Evolutionary conservation across 2,113 vertebrate species (phyloP).

Genomic region (Isichthys henryi): DNA sequence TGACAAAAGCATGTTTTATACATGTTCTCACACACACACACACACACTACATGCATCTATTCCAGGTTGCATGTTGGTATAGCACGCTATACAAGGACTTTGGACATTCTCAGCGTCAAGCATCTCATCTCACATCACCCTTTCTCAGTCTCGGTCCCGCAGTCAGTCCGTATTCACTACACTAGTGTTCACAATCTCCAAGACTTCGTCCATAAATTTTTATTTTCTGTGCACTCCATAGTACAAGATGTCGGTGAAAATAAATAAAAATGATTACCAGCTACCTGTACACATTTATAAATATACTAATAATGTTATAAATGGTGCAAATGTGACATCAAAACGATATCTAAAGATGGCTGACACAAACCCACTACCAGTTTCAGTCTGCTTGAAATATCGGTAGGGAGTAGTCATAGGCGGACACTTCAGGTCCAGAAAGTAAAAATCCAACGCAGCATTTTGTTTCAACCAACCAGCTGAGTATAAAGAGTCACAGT

Average conservation of each 20-base stretch:
- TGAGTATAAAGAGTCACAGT: too few relatives aligned
- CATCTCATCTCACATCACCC: not conserved
- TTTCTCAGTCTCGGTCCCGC: not conserved
- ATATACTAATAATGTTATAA: not conserved
- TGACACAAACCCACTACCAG: not conserved
- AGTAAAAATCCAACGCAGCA: too few relatives aligned
- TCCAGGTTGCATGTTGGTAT: not conserved
- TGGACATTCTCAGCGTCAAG: too few relatives aligned
- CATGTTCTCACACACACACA: not conserved
- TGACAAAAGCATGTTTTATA: not conserved
- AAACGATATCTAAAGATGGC: not conserved
- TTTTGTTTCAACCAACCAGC: too few relatives aligned
- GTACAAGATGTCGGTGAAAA: not conserved
- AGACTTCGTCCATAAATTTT: not conserved
- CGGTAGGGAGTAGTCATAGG: not conserved
- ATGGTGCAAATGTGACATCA: not conserved
- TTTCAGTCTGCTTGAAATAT: not conserved
- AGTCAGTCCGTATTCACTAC: not conserved
- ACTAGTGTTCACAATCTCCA: not conserved
- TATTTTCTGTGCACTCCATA: not conserved
- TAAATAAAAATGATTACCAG: not conserved
- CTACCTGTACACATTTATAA: not conserved
- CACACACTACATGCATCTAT: not conserved
- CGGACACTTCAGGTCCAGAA: too few relatives aligned
- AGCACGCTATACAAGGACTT: not conserved